Base-by-base conservation (phyloP, 2,888 invertebrate species). In the Calameuta pallipes region DNA sequence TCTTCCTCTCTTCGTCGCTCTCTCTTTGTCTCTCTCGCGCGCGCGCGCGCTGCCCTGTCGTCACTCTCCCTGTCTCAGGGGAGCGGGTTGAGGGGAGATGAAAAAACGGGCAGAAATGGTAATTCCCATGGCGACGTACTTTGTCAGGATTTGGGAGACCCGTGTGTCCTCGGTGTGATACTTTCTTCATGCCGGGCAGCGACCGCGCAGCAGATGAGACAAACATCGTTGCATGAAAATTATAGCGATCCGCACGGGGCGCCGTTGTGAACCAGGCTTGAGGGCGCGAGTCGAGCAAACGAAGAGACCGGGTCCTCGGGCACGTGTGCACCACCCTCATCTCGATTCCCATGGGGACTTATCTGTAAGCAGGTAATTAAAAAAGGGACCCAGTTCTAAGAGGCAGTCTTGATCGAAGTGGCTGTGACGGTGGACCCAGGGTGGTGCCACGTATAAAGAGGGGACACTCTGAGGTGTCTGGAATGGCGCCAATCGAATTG, bases 401-500 rank as follows among this genome's bases (percentile, higher is more conserved):
- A 71, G 56, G 56, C 23, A 41, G 70, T 9, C 70, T 31, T 31
- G 12, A 71, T 33, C 71, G 12, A 56, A 9, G 23, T 56, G 23
- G 23, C 56, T 56, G 56, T 56, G 56, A 56, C 1, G 23, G 3
- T 12, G 56, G 56, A 56, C 23, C 1, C 56, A 2, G 23, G 4
- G 23, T 33, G 33, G 3, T 56, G 9, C 56, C 71, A 4, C 0
- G 71, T 34, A 1, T 11, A 35, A 35, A 13, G 30, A 30, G 34
- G 23, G 34, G 71, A 31, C n/a, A 15, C 30, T 71, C 23, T 12
- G 74, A 37, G 30, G 37, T n/a, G 74, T 74, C 74, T 4, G 11
- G 15, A 56, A 80, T 76, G 76, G 76, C 78, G 78, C 85, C 89
- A 87, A 90, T 90, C 89, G 90, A 90, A 90, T 89, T 85, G 89